Base-by-base conservation (phyloP, 2,888 invertebrate genomes). In the Torymus auratus region DNA sequence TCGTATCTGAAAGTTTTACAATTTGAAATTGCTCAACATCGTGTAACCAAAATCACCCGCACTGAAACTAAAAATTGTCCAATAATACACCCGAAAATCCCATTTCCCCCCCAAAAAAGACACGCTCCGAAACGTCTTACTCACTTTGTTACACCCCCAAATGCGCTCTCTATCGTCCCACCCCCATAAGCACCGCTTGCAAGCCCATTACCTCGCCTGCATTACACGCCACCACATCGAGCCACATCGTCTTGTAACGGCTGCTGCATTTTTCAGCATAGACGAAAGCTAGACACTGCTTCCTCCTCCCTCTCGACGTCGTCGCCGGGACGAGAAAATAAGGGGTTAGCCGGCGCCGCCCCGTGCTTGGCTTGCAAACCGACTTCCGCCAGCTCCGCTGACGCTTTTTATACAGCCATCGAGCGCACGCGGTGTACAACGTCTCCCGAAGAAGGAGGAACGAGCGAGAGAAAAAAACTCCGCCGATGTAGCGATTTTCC, bases 291-390 rank as follows among this genome's bases (percentile, higher is more conserved):
- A 62, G 10, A 60, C 50, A n/a, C 62, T 14, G 0, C 20, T 10
- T 10, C 28, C 23, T 28, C 23, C 12, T 56, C 55, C 12, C 53
- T 7, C 4, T 7, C 68, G 68, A 14, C 56, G 55, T 17, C 53
- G 28, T 64, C 12, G 2, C 56, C n/a, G 64, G 12, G 17, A 62
- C 41, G 61, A 28, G 67, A 55, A 89, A 90, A 88, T 88, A 89
- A 88, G 88, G 88, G 88, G 88, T 88, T 87, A 87, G 84, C 84
- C 88, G 88, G 88, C 89, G 89, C 89, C 90, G 88, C 61, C 87
- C 87, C 86, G 86, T 90, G 90, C 90, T 90, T 91, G 89, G 90
- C 90, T 91, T 90, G 90, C 91, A 90, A 90, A 90, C 89, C 86
- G 88, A 90, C 90, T 91, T 91, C 90, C 90, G 90, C 89, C 58